Evolutionary conservation across 2,113 vertebrate genomes (phyloP), one percentile per base, ranked within the genome.

Genomic region (Siniperca chuatsi): DNA sequence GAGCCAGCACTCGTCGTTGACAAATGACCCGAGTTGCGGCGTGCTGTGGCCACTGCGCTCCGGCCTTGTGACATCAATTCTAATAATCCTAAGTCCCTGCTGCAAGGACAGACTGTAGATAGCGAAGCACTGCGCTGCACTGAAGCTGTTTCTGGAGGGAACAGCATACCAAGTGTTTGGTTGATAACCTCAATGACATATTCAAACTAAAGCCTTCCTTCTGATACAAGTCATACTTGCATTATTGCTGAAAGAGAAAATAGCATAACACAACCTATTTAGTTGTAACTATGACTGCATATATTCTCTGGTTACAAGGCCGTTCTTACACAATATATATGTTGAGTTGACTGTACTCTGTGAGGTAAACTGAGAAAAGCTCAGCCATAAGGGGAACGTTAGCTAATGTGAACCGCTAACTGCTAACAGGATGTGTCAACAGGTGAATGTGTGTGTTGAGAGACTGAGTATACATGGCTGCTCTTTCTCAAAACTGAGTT

Each of bases 51-150:
- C 86, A 77, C 64, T 62, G 70, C 4, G 75, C 79, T 85, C 68
- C 1, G 15, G 82, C 86, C 79, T 82, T 61, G 81, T 89, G 90
- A 92, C 88, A 89, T 91, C 81, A 84, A 89, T 91, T 91, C 90
- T 87, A 92, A 89, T 89, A 91, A 90, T 90, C 80, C 82, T 5
- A 11, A 76, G 75, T 75, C 87, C 60, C 82, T n/a, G 69, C 77
- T 89, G 86, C 83, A 81, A 88, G 78, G 84, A 90, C 90, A 62
- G 50, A 75, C 79, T 23, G 87, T 75, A 74, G 79, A 90, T 54
- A 88, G 58, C 42, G 29, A 46, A 71, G 64, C 55, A 37, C 46
- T 23, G 61, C 11, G 68, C 50, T 33, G 65, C 48, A 48, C 66
- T 35, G 67, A 48, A 11, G 58, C 66, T 2, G 61, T 15, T 55